Percentiles rank a stretch among this genome's conserved stretches.
phyloP scores from a whole-genome alignment of 1,140 invertebrate species.

The Vollenhovia emeryi region DNA sequence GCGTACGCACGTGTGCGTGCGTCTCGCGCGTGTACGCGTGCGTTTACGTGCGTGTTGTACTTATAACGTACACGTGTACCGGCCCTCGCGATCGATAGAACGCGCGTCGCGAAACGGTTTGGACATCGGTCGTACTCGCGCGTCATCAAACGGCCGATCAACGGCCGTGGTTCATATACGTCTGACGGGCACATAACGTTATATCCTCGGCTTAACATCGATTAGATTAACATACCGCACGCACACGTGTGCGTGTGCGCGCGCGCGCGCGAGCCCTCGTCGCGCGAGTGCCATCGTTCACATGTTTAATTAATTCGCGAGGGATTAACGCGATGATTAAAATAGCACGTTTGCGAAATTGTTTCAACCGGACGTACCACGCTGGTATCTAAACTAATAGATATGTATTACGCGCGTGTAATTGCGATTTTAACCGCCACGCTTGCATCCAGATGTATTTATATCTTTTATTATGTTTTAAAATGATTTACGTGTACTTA shows the following conservation, averaged over 20 bases:
- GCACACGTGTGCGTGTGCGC: background rate
- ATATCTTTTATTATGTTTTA: background rate
- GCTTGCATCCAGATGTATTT: background rate
- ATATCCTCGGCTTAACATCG: slow-evolving; percentile 47
- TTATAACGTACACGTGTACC: background rate
- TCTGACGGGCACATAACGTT: slow-evolving; percentile 25
- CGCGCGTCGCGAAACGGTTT: slow-evolving; percentile 36
- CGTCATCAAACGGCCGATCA: slow-evolving; percentile 52
- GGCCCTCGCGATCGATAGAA: slow-evolving; percentile 41
- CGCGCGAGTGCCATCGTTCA: background rate
- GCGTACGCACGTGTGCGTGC: background rate
- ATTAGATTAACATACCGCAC: slow-evolving; percentile 53
- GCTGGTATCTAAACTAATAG: background rate
- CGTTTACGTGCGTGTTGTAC: background rate
- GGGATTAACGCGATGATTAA: slow-evolving; percentile 48
- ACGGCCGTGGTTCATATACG: slow-evolving; percentile 33
- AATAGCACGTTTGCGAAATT: slow-evolving; percentile 39
- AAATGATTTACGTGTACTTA: background rate
- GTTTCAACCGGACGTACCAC: background rate
- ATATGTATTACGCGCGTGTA: background rate
- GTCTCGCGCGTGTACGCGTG: background rate
- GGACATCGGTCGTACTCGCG: slow-evolving; percentile 35
- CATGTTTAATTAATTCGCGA: slow-evolving; percentile 48
- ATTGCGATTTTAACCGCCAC: background rate
- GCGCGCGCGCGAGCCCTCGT: background rate